A percentile compares a stretch with the other conserved stretches of the same genome.
phyloP scores from a whole-genome alignment of 2,888 invertebrate species.

The Baccha elongata region DNA sequence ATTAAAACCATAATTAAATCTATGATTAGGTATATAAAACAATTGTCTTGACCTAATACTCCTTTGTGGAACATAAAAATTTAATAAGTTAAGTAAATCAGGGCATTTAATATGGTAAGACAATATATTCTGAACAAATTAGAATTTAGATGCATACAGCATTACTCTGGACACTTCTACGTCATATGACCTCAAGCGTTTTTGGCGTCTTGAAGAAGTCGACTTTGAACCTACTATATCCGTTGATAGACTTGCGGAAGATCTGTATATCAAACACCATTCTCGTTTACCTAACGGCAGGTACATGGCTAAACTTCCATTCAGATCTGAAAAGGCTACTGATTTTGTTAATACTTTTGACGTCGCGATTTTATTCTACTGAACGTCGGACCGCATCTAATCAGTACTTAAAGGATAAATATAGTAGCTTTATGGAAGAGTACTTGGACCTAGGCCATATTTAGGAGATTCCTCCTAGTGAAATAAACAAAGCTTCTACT shows the following conservation, averaged over 20 bases:
- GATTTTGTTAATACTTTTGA: background rate
- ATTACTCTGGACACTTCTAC: conserved; percentile 1
- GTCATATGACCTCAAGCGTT: conserved; percentile 16
- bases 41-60: too few species aligned
- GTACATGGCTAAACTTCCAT: background rate
- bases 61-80: too few species aligned
- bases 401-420: too few species aligned
- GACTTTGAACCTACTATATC: background rate
- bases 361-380: background rate
- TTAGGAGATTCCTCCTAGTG: background rate
- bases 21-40: too few species aligned
- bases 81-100: too few species aligned
- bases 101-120: too few species aligned
- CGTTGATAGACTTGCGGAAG: background rate
- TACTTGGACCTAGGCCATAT: background rate
- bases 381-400: background rate
- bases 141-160: background rate
- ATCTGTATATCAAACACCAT: background rate
- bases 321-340: background rate
- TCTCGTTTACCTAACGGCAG: background rate
- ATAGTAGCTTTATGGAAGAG: background rate
- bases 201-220: conserved; percentile 31
- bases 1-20: too few species aligned
- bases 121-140: background rate
- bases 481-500: too few species aligned